Base-by-base conservation (phyloP, 2,797 vertebrate genomes). In the Atherinosoma microstoma region DNA sequence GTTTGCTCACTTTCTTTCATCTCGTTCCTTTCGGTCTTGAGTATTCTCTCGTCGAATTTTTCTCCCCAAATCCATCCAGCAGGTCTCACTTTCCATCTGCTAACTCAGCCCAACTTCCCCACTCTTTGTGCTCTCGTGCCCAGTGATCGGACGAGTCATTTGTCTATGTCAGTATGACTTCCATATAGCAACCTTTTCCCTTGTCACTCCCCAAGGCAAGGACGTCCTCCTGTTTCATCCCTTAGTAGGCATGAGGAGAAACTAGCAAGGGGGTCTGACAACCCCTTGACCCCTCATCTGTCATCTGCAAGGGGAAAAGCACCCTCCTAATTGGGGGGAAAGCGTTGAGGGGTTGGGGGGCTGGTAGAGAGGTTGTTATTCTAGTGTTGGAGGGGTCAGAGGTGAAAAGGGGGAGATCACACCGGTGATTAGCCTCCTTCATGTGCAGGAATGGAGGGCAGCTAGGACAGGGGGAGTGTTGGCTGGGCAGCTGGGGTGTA, bases 251-350 rank as follows among this genome's bases (percentile, higher is more conserved):
- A 87, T 42, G 5, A 64, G 74, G 77, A 84, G 75, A 87, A 84
- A 78, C 90, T 69, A 89, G 84, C 90, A 87, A 92, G 91, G 91
- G 84, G 91, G 92, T 92, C 90, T 49, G 81, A 83, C 85, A 91
- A 85, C 91, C 89, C 76, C 59, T 72, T 91, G 92, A 94, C 92
- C 92, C 83, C 88, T 90, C 91, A 93, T 94, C 92, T 93, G 93
- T 94, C 93, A 94, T 92, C 84, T 83, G 84, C 71, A 63, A 86
- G 78, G 83, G 86, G 79, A 91, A 91, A 91, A 88, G 89, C 90
- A 82, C 89, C 82, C 87, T 84, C 83, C 91, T 92, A 93, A 93
- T 93, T 93, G 87, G 79, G 76, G 80, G 63, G 84, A 73, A 78
- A 68, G 85, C 75, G 12, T 83, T 4, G 60, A 77, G 85, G 85